Evolutionary conservation across 2,113 vertebrate species (phyloP), one percentile per base, ranked within the genome.

Genomic region (Corythornis cristatus): DNA sequence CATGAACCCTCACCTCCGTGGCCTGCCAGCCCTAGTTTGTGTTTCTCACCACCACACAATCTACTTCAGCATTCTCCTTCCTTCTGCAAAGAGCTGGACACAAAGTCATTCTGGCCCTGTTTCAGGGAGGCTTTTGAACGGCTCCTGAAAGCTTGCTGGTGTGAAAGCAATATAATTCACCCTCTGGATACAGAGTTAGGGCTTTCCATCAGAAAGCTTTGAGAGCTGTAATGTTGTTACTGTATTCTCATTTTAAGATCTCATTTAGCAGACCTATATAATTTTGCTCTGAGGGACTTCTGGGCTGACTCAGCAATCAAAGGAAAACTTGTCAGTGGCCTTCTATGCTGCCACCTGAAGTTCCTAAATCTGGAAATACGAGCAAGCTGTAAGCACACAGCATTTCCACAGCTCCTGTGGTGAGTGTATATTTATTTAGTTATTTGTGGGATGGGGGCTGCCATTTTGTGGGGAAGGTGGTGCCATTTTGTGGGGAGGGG

Each of bases 271-370:
- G 50, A 76, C 72, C 56, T 54, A 73, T 56, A 21, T 54, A 73
- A 83, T 73, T 90, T 93, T 88, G 73, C 73, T 81, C 84, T 58
- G 37, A 93, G 84, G 56, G 29, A 93, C 65, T 77, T 73, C 68
- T 81, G 73, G 54, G 76, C 81, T 95, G 54, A 95, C 46, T 96
- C 89, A 92, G 82, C 73, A 90, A 66, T 40, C 33, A 60, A 90
- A 68, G 72, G 31, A 83, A 73, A 85, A 40, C 51, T 83, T 65
- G 45, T 79, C 62, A 68, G 14, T 25, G 58, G 54, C 46, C 43
- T 91, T 83, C 70, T n/a, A 3, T 29, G 43, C 64, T 79, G 23
- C 29, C 33, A 77, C 60, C 33, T 70, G 5, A 72, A 61, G 20
- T 22, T 85, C 35, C 29, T 33, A 31, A 19, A 42, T 28, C 37